Base-by-base conservation (phyloP, 2,888 invertebrate species). In the Agonum fuliginosum region DNA sequence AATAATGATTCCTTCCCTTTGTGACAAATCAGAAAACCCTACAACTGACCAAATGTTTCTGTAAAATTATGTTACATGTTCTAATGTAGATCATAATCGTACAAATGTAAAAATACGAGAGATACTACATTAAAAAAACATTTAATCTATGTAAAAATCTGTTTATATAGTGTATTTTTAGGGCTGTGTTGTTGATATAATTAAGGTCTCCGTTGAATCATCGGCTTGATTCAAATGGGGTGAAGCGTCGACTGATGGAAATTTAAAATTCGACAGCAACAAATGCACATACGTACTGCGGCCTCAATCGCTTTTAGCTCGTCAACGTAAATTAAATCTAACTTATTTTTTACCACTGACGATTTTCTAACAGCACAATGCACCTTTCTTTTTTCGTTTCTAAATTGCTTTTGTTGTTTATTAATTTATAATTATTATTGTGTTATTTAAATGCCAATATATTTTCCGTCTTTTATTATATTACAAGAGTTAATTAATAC, bases 21-120 rank as follows among this genome's bases (percentile, higher is more conserved):
- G 75, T 75, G 75, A 75, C 75, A 75, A 75, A 75, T 75, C 75
- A 75, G n/a, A n/a, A n/a, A n/a, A n/a, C n/a, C 75, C 67, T 51
- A 22, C 51, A 74, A 75, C 30, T 48, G 75, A 75, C 75, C 75
- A 75, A 75, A 75, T 30, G 43, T 75, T 43, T 75, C 67, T 51
- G 51, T 75, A 67, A 73, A 19, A 54, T 51, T 67, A 75, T 75
- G 67, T 75, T 75, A 67, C 67, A 67, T 75, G 75, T 75, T 58
- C 14, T 22, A 75, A 58, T 58, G 58, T 54, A 72, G 54, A 72
- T 72, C 72, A 41, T 54, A 24, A 72, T 72, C 72, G 58, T 54
- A 24, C 54, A 58, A 72, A 54, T 46, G 20, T 48, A 58, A 62
- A 73, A 72, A 54, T 46, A 41, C 71, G 22, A 54, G 12, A 1